These are phyloP conservation scores for Thysanoteuthis rhombus DNA, from an alignment of 2,888 invertebrate genomes.

Conservation along the genomic window DNA sequence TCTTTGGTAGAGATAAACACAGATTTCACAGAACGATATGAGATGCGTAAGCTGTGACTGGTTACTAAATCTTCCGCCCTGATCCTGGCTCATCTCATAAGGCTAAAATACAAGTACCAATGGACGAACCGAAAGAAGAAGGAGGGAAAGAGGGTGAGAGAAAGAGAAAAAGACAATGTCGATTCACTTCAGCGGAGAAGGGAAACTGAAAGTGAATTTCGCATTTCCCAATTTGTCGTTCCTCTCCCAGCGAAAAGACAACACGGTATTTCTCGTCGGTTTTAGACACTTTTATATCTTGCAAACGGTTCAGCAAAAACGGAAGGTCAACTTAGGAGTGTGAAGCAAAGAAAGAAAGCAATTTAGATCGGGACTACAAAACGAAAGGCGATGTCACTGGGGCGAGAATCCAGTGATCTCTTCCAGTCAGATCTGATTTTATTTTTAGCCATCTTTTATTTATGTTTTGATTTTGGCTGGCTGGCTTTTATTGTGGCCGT, in stretches of 20 bases:
- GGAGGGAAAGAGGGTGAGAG: not conserved
- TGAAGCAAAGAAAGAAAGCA: not conserved
- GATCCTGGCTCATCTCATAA: not conserved
- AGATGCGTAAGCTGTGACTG: not conserved
- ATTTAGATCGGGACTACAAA: not conserved
- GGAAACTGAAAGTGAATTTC: not conserved
- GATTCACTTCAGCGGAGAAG: not conserved
- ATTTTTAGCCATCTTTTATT: not conserved
- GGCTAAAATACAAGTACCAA: not conserved
- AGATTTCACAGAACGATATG: not conserved
- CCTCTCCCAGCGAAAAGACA: not conserved
- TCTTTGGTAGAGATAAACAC: not conserved
- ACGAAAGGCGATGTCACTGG: not conserved
- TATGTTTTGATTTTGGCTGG: not conserved
- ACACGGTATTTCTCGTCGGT: not conserved
- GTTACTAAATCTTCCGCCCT: not conserved
- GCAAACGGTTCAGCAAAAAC: not conserved
- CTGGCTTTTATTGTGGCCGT: not conserved
- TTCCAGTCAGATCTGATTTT: not conserved
- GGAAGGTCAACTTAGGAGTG: not conserved
- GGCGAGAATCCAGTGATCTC: not conserved
- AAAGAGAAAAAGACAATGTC: not conserved
- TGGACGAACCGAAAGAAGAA: not conserved
- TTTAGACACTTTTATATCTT: not conserved
- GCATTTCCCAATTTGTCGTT: not conserved